phyloP scores from a whole-genome alignment of 1,140 invertebrate genomes.

The Brachionus manjavacas region DNA sequence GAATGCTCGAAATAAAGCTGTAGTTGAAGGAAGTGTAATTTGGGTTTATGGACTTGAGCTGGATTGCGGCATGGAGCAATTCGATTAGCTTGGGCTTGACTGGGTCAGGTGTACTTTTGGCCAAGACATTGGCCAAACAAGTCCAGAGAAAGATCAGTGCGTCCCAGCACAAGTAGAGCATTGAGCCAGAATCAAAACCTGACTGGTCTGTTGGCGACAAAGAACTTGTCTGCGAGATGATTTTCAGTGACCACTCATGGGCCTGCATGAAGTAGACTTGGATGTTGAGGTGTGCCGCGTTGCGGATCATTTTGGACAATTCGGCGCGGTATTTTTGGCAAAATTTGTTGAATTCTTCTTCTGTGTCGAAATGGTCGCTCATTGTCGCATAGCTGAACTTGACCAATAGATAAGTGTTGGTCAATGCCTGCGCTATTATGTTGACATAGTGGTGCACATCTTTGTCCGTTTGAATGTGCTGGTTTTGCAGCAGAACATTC shows the following conservation, averaged over 20 bases:
- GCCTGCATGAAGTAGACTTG: not conserved
- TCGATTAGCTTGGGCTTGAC: not conserved
- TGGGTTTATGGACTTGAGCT: conserved; percentile 7
- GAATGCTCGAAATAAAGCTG: conserved; percentile 18
- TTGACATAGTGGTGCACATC: not conserved
- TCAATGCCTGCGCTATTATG: not conserved
- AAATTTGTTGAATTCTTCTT: conserved; percentile 36
- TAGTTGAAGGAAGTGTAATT: conserved; percentile 31
- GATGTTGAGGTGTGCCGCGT: not conserved
- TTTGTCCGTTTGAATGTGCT: not conserved
- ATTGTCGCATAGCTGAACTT: not conserved
- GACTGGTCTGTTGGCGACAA: not conserved
- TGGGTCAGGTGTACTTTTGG: not conserved
- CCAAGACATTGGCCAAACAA: not conserved
- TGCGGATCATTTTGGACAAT: conserved; percentile 2
- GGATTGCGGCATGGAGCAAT: not conserved
- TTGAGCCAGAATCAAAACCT: not conserved
- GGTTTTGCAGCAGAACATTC: conserved; percentile 11
- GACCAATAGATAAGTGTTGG: not conserved
- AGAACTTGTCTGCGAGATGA: not conserved
- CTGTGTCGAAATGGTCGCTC: not conserved
- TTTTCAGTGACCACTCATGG: conserved; percentile 10
- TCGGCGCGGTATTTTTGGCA: not conserved
- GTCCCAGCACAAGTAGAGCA: conserved; percentile 36
- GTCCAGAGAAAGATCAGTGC: conserved; percentile 21